Base-by-base conservation (phyloP, 2,888 invertebrate species). In the Ceramica pisi region DNA sequence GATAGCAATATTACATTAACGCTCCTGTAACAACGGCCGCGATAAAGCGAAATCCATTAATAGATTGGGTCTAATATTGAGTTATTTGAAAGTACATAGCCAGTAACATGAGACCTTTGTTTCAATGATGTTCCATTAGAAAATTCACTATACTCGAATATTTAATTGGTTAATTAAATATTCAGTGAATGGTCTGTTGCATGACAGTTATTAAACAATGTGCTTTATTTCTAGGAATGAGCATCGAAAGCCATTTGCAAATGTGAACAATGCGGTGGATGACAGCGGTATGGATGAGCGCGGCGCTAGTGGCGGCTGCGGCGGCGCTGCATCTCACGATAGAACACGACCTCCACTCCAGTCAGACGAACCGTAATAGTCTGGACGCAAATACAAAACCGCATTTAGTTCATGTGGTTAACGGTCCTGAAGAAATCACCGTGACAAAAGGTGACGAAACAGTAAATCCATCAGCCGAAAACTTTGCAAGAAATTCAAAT, bases 181-280 rank as follows among this genome's bases (percentile, higher is more conserved):
- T 55, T 55, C 21, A 63, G 19, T 26, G 51, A 60, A 51, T 51
- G 35, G 10, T 55, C 48, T 35, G 12, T 48, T 44, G 41, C 19
- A 64, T 44, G 41, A 38, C 35, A 38, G 26, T 26, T 35, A 62
- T 46, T 44, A 46, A 64, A 53, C 35, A 23, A 35, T 51, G 31
- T 66, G 50, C 21, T 68, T 68, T 26, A 38, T 65, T 72, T 71
- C 19, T 50, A 80, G 80, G 80, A 63, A 80, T 80, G 80, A 62
- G 82, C 67, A 71, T 44, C 59, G 46, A 38, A 60, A 74, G 23
- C 4, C 9, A 59, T 44, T 51, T 53, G 53, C 21, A 62, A 78
- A 71, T 71, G 64, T 78, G 44, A 81, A 88, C 66, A 75, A 90
- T 91, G 90, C 80, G 81, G 79, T 87, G 88, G 87, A 76, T 78